Conservation (phyloP, 2,113 vertebrate genomes). For the Eclectus roratus region DNA sequence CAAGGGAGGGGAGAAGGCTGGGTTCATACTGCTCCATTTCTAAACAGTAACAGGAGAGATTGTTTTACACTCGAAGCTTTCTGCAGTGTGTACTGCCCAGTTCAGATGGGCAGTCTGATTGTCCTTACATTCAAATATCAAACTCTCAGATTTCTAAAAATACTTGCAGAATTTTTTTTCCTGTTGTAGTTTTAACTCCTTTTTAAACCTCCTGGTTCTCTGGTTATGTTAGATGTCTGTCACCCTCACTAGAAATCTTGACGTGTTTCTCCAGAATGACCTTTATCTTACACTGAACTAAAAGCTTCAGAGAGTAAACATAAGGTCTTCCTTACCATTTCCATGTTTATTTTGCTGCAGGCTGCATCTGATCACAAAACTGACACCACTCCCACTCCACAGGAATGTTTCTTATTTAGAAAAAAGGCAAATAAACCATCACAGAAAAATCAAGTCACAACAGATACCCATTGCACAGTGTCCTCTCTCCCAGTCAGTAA, state of each 20-base stretch:
- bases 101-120: neutral
- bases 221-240: neutral
- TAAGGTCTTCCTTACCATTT: slow-evolving; percentile 11
- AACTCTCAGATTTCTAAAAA: neutral
- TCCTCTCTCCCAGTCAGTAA: neutral
- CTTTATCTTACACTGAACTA: slow-evolving; percentile 14
- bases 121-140: neutral
- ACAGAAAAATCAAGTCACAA: neutral
- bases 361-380: slow-evolving; percentile 27
- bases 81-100: neutral
- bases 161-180: neutral
- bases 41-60: neutral
- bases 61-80: neutral
- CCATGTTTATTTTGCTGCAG: slow-evolving; percentile 16
- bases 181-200: neutral
- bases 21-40: neutral
- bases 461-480: neutral
- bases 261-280: slow-evolving; percentile 1
- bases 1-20: neutral
- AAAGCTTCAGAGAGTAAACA: slow-evolving; percentile 22
- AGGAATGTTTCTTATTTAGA: neutral
- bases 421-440: slow-evolving; percentile 4
- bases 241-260: slow-evolving; percentile 15
- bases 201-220: neutral
- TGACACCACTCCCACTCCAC: neutral